Evolutionary conservation across 2,888 invertebrate species (phyloP).

Genomic region (Agrilus cyanescens): DNA sequence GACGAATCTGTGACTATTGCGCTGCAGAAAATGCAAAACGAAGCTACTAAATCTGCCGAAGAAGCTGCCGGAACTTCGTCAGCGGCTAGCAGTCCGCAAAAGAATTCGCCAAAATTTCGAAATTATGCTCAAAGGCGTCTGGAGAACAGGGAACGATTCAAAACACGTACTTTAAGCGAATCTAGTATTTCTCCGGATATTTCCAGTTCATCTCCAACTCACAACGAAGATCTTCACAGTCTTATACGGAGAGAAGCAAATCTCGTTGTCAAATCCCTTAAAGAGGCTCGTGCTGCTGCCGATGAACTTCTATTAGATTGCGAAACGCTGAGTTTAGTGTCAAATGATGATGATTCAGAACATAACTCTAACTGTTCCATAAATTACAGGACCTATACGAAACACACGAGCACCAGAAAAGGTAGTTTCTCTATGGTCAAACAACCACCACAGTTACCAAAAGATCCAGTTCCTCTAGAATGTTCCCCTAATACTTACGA

Average conservation of each 20-base stretch:
- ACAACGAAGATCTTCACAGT: slow-evolving; percentile 20
- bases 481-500: background rate
- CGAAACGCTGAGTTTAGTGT: slow-evolving; percentile 56
- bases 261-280: slow-evolving; percentile 42
- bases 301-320: slow-evolving; percentile 41
- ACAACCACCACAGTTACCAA: slow-evolving; percentile 27
- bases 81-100: slow-evolving; percentile 7
- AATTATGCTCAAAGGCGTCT: slow-evolving; percentile 42
- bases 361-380: slow-evolving; percentile 45
- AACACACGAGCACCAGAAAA: slow-evolving; percentile 34
- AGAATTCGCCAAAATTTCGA: slow-evolving; percentile 25
- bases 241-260: slow-evolving; percentile 45
- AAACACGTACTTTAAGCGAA: slow-evolving; percentile 56
- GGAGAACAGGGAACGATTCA: slow-evolving; percentile 61
- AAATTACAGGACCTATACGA: slow-evolving; percentile 48
- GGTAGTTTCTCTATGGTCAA: background rate
- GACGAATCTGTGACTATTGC: slow-evolving; percentile 26
- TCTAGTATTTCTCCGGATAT: slow-evolving; percentile 41
- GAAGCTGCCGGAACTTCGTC: slow-evolving; percentile 6
- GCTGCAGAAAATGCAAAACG: slow-evolving; percentile 19
- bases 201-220: slow-evolving; percentile 23
- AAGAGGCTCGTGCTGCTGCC: slow-evolving; percentile 37
- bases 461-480: background rate
- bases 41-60: slow-evolving; percentile 7
- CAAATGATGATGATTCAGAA: slow-evolving; percentile 62